phyloP scores from a whole-genome alignment of 2,113 vertebrate genomes.

The Corapipo altera region DNA sequence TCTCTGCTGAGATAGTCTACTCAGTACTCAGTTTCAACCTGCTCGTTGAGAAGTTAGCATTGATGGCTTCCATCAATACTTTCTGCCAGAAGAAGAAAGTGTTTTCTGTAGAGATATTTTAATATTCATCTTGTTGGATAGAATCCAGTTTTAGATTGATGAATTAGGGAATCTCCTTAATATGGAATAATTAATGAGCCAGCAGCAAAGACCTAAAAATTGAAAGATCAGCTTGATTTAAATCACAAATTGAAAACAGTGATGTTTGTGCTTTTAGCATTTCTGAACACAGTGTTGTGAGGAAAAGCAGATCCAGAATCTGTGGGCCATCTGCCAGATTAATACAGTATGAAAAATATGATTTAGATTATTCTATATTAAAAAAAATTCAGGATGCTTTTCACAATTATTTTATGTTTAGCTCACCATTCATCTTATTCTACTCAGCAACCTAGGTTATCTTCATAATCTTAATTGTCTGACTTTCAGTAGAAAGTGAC shows the following conservation, averaged over 20 bases:
- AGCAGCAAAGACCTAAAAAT: neutral
- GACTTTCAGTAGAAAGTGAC: neutral
- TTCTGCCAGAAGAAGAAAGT: neutral
- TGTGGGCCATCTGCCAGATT: accelerated
- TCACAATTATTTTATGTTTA: neutral
- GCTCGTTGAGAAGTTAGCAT: neutral
- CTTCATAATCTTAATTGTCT: neutral
- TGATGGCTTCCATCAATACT: neutral
- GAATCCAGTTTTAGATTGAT: neutral
- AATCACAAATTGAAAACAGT: neutral
- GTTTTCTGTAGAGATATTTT: neutral
- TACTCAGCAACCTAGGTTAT: neutral
- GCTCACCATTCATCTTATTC: neutral
- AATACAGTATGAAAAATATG: neutral
- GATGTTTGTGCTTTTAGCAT: neutral
- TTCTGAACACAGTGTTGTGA: neutral
- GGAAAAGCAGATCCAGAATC: neutral
- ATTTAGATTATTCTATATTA: neutral
- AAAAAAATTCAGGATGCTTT: neutral
- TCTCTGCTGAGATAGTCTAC: neutral
- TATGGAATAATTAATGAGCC: neutral
- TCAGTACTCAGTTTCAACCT: neutral
- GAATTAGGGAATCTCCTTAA: neutral
- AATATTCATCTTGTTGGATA: neutral
- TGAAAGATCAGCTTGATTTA: neutral